Evolutionary conservation across 2,888 invertebrate genomes (phyloP).

Genomic region (Hypsopygia costalis): DNA sequence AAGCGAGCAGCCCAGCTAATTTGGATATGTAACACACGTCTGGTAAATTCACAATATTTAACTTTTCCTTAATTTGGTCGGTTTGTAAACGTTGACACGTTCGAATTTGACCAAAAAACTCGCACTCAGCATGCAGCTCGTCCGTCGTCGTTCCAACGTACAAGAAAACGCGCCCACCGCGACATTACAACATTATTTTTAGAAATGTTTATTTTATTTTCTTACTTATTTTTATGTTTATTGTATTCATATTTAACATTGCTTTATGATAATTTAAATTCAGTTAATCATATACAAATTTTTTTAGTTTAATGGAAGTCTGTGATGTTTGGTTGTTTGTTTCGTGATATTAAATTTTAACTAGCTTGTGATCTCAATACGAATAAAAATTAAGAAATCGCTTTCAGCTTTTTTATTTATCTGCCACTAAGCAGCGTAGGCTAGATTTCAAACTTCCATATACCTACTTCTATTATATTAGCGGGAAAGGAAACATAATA

Average conservation of each 20-base stretch:
- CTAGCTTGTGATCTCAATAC: constrained; percentile 73
- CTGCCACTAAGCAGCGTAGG: no score
- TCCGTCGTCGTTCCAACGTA: background rate
- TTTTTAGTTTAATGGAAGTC: constrained; percentile 21
- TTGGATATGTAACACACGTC: no score
- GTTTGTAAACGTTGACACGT: no score
- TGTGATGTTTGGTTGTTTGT: constrained; percentile 31
- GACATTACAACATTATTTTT: constrained; percentile 6
- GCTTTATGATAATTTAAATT: constrained; percentile 13
- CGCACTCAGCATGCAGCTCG: no score
- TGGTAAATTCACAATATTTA: no score
- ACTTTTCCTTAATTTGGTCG: no score
- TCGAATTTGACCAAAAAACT: no score
- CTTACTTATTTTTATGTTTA: constrained; percentile 7
- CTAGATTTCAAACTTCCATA: no score
- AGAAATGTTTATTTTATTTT: constrained; percentile 20
- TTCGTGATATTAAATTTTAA: constrained; percentile 57
- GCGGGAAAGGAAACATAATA: no score
- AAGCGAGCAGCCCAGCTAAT: no score
- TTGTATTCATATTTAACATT: constrained; percentile 1
- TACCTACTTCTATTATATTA: no score
- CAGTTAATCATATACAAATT: constrained; percentile 24
- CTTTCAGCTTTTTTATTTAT: no score
- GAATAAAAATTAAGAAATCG: constrained; percentile 62
- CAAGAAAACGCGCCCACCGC: background rate